Evolutionary conservation across 1,140 invertebrate species (phyloP).

Genomic region (Pseudomyrmex pallidus): DNA sequence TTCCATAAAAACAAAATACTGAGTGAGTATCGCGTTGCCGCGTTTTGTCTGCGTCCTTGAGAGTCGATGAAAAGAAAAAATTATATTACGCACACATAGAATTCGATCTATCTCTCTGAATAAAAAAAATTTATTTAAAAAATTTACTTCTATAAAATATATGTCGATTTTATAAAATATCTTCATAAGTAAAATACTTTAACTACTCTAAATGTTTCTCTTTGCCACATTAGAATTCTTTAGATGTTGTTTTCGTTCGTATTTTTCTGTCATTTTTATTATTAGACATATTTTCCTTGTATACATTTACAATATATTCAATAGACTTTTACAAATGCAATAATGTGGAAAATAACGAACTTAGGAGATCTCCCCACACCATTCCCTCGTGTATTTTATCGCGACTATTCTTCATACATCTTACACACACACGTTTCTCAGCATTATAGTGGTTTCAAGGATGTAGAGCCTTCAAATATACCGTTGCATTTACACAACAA

Average conservation of each 20-base stretch:
- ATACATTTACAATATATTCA: constrained; percentile 66
- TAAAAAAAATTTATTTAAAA: too few relatives aligned
- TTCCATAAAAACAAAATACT: too few relatives aligned
- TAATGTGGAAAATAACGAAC: constrained; percentile 58
- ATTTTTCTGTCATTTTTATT: constrained; percentile 63
- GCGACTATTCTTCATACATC: constrained; percentile 48
- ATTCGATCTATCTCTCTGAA: too few relatives aligned
- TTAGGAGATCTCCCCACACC: constrained; percentile 43
- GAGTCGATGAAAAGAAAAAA: too few relatives aligned
- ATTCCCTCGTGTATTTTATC: background rate
- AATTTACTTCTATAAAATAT: too few relatives aligned
- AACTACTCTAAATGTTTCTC: too few relatives aligned
- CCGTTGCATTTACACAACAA: constrained; percentile 11
- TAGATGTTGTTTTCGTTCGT: background rate
- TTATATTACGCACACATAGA: too few relatives aligned
- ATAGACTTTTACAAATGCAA: constrained; percentile 76
- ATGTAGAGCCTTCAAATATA: constrained; percentile 10
- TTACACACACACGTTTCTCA: constrained; percentile 53
- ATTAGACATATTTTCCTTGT: constrained; percentile 64
- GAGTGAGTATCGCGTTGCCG: too few relatives aligned
- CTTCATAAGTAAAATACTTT: background rate
- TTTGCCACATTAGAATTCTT: background rate
- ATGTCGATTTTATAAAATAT: too few relatives aligned
- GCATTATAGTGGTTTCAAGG: constrained; percentile 24
- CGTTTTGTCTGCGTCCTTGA: too few relatives aligned